Conservation (phyloP, 2,888 invertebrate species). For the Balanococcus diminutus region DNA sequence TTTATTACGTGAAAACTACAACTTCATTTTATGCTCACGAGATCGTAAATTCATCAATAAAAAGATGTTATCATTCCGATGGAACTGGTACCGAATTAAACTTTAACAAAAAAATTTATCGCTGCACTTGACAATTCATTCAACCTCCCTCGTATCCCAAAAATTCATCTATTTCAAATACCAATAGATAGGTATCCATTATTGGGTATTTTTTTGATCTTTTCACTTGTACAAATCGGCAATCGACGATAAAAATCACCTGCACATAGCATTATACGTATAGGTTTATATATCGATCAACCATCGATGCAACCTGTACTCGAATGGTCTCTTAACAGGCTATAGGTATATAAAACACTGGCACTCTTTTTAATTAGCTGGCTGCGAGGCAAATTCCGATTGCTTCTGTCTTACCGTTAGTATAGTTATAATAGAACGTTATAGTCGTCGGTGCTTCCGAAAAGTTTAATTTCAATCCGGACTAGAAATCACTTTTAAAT, state of each 20-base stretch:
- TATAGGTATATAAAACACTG: neutral
- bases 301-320: neutral
- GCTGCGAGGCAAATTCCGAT: slow-evolving; percentile 43
- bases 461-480: slow-evolving; percentile 35
- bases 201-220: neutral
- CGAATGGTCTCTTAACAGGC: neutral
- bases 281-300: slow-evolving; percentile 5
- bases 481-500: neutral
- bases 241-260: neutral
- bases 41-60: slow-evolving; percentile 9
- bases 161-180: neutral
- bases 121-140: neutral
- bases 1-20: slow-evolving; percentile 19
- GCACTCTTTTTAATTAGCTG: slow-evolving; percentile 33
- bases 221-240: neutral
- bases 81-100: neutral
- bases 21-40: slow-evolving; percentile 7
- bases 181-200: neutral
- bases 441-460: neutral
- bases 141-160: neutral
- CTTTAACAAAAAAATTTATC: neutral
- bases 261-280: neutral
- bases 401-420: slow-evolving; percentile 44
- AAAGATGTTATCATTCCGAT: neutral
- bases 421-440: neutral